Evolutionary conservation across 1,140 invertebrate genomes (phyloP), one percentile per base, ranked within the genome.

Genomic region (Lepidostoma basale): DNA sequence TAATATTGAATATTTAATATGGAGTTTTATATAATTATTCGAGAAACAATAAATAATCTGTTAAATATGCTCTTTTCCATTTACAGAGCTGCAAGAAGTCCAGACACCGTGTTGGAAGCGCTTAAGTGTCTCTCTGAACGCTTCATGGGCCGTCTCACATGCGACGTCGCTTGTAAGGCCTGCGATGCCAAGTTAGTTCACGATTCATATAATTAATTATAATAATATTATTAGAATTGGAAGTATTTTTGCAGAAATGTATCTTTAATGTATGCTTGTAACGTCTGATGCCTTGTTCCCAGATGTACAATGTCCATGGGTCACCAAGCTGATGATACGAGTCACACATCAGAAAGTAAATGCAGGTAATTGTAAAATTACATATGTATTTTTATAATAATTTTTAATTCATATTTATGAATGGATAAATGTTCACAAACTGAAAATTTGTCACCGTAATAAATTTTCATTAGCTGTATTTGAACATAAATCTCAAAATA

Each of bases 221-320:
- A 9, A 36, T 36, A 36, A 12, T 36, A 12, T 36, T 36, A 36
- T 36, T 36, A 36, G n/a, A n/a, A n/a, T n/a, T n/a, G n/a, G n/a
- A n/a, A n/a, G n/a, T 36, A 5, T 36, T 12, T 36, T 3, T 36
- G 1, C 2, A 2, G 12, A 1, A 18, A 3, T 39, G 20, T 66
- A 22, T 56, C 16, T 54, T 20, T 3, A 22, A 45, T 18, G 3
- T 45, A 45, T 3, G 3, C 1, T 36, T 36, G 1, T 3, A 18
- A 36, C 45, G 5, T 70, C n/a, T n/a, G n/a, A n/a, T n/a, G n/a
- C n/a, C n/a, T n/a, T n/a, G n/a, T n/a, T n/a, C 47, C 42, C 56
- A 83, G 88, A n/a, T 95, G 93, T 76, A 81, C 78, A 62, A 84
- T 86, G 36, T 91, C 89, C 56, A 93, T 93, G 89, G 92, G 92